Evolutionary conservation across 2,797 vertebrate species (phyloP).

Genomic region (Delichon dasypus): DNA sequence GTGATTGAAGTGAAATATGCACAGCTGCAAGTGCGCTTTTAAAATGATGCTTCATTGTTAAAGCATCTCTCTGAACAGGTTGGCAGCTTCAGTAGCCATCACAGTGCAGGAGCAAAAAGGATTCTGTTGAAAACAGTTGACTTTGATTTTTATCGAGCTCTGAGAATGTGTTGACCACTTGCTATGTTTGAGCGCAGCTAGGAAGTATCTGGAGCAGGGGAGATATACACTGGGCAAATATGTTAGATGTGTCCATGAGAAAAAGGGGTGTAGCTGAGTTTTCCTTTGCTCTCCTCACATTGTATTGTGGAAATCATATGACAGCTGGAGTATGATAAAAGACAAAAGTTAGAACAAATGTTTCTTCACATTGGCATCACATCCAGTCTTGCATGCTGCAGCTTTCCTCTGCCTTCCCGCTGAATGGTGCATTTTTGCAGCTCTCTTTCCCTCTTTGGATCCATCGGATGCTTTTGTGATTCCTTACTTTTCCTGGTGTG

Average conservation of each 20-base stretch:
- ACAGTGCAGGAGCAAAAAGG: background rate
- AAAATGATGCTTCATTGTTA: background rate
- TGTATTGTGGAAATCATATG: background rate
- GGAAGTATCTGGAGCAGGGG: background rate
- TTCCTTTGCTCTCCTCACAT: background rate
- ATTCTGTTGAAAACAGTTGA: background rate
- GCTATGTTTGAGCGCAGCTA: background rate
- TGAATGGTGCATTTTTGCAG: background rate
- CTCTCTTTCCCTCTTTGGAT: background rate
- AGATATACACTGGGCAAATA: background rate
- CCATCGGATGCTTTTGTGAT: background rate
- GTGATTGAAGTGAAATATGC: constrained; percentile 20
- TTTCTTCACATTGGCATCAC: background rate
- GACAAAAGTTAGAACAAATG: background rate
- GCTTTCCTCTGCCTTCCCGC: background rate
- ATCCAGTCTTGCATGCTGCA: background rate
- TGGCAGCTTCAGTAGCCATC: background rate
- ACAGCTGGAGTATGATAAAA: background rate
- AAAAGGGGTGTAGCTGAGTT: background rate
- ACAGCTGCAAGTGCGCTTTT: constrained; percentile 23
- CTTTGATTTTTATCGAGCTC: background rate
- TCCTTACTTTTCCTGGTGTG: background rate
- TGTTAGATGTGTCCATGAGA: background rate
- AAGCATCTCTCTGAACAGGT: constrained; percentile 3
- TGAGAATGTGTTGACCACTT: background rate